phyloP scores from a whole-genome alignment of 2,888 invertebrate genomes.

The Hedychridium roseum region DNA sequence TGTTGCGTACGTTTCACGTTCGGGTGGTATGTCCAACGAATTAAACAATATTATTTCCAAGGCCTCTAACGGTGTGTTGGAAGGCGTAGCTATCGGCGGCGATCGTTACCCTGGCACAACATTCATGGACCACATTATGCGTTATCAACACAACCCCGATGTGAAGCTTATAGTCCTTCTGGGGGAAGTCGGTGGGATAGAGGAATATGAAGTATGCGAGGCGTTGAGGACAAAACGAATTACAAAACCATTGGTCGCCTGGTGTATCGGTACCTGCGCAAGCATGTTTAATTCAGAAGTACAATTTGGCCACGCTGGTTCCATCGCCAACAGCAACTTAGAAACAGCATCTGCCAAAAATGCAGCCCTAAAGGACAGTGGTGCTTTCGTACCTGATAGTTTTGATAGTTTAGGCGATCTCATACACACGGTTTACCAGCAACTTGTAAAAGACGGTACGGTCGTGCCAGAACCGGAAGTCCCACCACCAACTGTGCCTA shows the following conservation, averaged over 20 bases:
- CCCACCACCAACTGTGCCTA: constrained; percentile 99
- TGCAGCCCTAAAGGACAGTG: constrained; percentile 79
- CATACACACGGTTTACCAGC: constrained; percentile 77
- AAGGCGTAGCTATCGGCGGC: constrained; percentile 98
- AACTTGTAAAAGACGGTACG: constrained; percentile 81
- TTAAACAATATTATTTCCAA: constrained; percentile 97
- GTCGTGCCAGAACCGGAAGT: constrained; percentile 90
- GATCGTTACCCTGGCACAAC: constrained; percentile 98
- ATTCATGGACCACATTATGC: constrained; percentile 95
- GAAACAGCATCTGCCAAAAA: constrained; percentile 97
- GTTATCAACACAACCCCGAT: constrained; percentile 81
- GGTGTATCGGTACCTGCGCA: constrained; percentile 96
- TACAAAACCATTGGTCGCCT: constrained; percentile 94
- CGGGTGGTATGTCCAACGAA: constrained; percentile 99
- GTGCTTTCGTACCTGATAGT: constrained; percentile 90
- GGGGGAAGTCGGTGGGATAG: constrained; percentile 98
- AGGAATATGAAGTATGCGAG: constrained; percentile 95
- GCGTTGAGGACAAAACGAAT: constrained; percentile 83
- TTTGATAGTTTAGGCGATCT: constrained; percentile 91
- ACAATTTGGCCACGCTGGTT: constrained; percentile 99
- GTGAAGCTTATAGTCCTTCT: constrained; percentile 95
- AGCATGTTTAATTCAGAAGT: constrained; percentile 74
- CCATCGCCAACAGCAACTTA: constrained; percentile 91
- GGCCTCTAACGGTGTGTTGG: constrained; percentile 95
- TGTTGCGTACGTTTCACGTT: constrained; percentile 97